A percentile compares a stretch with the other conserved stretches of the same genome.
These are phyloP conservation scores for Tringa solitaria DNA, from an alignment of 2,113 vertebrate genomes.

Conservation along the genomic window DNA sequence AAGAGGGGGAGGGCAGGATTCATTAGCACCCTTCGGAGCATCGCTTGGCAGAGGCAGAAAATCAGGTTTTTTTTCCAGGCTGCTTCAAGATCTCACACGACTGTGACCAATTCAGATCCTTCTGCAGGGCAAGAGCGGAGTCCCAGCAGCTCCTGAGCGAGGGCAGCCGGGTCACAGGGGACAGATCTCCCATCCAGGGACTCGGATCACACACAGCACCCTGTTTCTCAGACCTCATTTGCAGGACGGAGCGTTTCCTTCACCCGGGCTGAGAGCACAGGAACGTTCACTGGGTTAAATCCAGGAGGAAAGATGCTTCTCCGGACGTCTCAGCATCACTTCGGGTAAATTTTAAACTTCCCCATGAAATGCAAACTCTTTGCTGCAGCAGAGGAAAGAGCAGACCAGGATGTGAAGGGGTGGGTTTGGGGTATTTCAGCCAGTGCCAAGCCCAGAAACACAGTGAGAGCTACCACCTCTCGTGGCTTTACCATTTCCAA, in stretches of 20 bases:
- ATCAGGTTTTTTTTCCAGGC: neutral
- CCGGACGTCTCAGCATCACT: neutral
- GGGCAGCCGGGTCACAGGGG: neutral
- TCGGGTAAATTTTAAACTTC: neutral
- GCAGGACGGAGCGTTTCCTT: neutral
- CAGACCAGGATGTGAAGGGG: neutral
- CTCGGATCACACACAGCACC: neutral
- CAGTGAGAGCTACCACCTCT: neutral
- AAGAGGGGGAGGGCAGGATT: neutral
- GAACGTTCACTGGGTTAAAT: accelerated
- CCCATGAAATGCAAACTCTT: neutral
- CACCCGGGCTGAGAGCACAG: accelerated
- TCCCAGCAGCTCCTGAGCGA: neutral
- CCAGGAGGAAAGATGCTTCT: neutral
- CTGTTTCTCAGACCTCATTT: accelerated
- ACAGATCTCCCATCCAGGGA: too few relatives aligned
- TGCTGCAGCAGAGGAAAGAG: neutral
- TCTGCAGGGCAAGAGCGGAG: neutral
- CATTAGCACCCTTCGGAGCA: neutral
- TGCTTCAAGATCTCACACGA: neutral
- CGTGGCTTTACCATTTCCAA: neutral
- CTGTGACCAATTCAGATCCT: neutral
- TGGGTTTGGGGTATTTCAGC: neutral
- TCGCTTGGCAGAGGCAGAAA: neutral
- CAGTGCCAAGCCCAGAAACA: neutral